Base-by-base conservation (phyloP, 2,797 vertebrate genomes). In the Miichthys miiuy region DNA sequence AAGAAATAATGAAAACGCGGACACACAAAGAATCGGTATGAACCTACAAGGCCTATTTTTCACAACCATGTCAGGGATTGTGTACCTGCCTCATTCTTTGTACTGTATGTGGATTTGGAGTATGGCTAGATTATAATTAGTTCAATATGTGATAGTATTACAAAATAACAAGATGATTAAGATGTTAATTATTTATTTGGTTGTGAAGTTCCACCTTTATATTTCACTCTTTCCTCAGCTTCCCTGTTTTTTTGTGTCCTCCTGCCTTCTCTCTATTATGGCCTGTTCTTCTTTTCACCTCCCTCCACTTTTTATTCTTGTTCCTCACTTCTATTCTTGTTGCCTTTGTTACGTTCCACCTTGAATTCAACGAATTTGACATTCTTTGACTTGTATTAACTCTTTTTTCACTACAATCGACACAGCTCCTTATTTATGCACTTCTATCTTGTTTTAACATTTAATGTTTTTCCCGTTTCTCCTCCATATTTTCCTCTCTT, bases 1-100 rank as follows among this genome's bases (percentile, higher is more conserved):
- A 87, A 88, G 90, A 88, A 84, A 92, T 80, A 86, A 96, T 96
- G 96, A 96, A 96, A 94, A 96, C 96, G 71, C 89, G 96, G 93
- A 96, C 95, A 56, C 95, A 96, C 92, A 96, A 96, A 94, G 96
- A 96, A 93, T 94, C 94, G 94, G 96, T 96, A 94, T 85, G 93
- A 86, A 68, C 34, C 34, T 9, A 38, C 65, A 62, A 86, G 68
- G 69, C 65, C 38, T 75, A 20, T 72, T 80, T 81, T 68, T 67
- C 7, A 68, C 63, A 79, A 9, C 58, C 21, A 60, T 81, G 44
- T 75, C 70, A 74, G 58, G 44, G 46, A 71, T 62, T 77, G 62
- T 76, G 27, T 82, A 81, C 76, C 63, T 87, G 77, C 34, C 13
- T 74, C 25, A 81, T 77, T 80, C 34, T 60, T 38, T 72, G 27